Evolutionary conservation across 2,797 vertebrate genomes (phyloP), one percentile per base, ranked within the genome.

Genomic region (Apogon talboti): DNA sequence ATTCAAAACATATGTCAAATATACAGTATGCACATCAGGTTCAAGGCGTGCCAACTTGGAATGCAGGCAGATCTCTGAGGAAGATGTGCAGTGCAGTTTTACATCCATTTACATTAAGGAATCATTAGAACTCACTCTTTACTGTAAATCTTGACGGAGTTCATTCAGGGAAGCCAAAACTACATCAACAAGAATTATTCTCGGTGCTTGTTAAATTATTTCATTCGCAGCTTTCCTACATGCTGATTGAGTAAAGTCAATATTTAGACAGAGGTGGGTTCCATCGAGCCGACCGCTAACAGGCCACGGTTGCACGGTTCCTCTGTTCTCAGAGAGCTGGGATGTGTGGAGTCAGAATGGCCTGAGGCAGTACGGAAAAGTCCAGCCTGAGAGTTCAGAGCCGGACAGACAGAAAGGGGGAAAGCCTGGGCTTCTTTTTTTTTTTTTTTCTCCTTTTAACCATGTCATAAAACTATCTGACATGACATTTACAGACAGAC

Each of bases 161-260:
- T 54, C 11, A 11, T 30, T 74, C 11, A 52, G 42, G 12, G 13
- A 16, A 46, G 28, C 43, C 51, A 46, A 44, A 62, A 46, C 1
- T 37, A 38, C 46, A 30, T 7, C 1, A 2, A 48, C 52, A 11
- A 14, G 12, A 24, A 78, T 35, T 35, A 35, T 35, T 35, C 8
- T 35, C 33, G 74, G 74, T 21, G 12, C 37, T 44, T 47, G 66
- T 67, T 84, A 45, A 78, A 82, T 60, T 50, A 65, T 68, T 79
- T 86, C 81, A 82, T 86, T 87, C 79, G 87, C 69, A 82, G 80
- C 67, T 78, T 80, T 63, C 67, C 75, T 69, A 67, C 66, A 48
- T 53, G 75, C 71, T 12, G 70, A 84, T 72, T 58, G 46, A 71
- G 78, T 67, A 82, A 77, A 87, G 86, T 85, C 80, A 91, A 90